A percentile compares a stretch with the other conserved stretches of the same genome.
phyloP scores from a whole-genome alignment of 2,113 vertebrate genomes.

The Otis tarda region DNA sequence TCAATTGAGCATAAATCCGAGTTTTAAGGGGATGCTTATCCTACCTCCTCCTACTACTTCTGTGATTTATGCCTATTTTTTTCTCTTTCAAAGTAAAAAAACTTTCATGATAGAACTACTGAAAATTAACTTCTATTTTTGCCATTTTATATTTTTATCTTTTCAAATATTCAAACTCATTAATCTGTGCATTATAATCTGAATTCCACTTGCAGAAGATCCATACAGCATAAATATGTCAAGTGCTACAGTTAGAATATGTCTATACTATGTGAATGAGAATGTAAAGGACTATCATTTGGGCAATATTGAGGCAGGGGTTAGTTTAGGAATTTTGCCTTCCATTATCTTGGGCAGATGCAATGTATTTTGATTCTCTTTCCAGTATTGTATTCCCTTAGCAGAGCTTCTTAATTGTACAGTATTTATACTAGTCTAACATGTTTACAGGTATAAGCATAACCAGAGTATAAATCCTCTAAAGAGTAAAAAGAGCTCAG shows the following conservation, averaged over 20 bases:
- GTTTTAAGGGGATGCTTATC: not conserved
- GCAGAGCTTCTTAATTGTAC: not conserved
- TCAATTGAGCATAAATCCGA: not conserved
- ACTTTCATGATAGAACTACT: not conserved
- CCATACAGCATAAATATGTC: not conserved
- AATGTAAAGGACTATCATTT: not conserved
- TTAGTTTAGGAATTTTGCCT: not conserved
- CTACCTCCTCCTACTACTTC: not conserved
- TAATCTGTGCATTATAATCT: not conserved
- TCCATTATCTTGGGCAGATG: not conserved
- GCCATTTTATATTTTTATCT: not conserved
- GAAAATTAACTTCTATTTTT: not conserved
- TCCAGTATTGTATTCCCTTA: not conserved
- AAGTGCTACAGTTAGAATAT: not conserved
- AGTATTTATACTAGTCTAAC: not conserved
- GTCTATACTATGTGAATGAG: not conserved
- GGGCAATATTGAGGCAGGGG: accelerated
- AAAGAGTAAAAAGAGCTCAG: not conserved
- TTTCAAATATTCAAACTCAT: not conserved
- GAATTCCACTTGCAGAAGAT: not conserved
- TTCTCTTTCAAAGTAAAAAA: not conserved
- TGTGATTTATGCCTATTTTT: not conserved
- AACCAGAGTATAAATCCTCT: not conserved
- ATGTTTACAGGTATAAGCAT: not conserved
- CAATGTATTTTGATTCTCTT: not conserved